Evolutionary conservation across 2,113 vertebrate species (phyloP).

Genomic region (Eonycteris spelaea): DNA sequence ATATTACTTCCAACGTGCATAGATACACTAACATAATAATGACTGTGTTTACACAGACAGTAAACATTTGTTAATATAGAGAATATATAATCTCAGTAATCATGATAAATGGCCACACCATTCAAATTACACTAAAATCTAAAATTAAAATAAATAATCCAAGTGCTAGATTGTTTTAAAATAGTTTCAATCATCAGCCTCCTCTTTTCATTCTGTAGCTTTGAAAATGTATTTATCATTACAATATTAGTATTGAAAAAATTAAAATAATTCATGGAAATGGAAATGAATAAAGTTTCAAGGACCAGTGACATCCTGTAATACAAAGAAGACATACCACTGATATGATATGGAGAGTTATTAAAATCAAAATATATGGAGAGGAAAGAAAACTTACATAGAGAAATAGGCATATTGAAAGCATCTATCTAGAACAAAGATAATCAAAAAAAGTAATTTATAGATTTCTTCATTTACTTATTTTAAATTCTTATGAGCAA

Average conservation of each 20-base stretch:
- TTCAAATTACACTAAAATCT: slow-evolving; percentile 50
- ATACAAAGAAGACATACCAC: slow-evolving; percentile 43
- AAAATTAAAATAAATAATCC: slow-evolving; percentile 47
- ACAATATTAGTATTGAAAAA: slow-evolving; percentile 38
- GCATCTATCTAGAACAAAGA: neutral
- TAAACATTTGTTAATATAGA: slow-evolving; percentile 51
- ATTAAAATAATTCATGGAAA: slow-evolving; percentile 3
- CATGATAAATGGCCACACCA: slow-evolving; percentile 27
- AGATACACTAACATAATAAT: slow-evolving; percentile 59
- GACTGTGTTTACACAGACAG: slow-evolving; percentile 59
- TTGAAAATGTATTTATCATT: slow-evolving; percentile 44
- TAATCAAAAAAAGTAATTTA: neutral
- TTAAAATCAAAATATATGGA: neutral
- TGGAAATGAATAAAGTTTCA: slow-evolving; percentile 33
- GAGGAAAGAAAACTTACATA: slow-evolving; percentile 36
- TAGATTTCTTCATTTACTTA: neutral
- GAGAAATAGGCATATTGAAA: neutral
- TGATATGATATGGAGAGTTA: slow-evolving; percentile 22
- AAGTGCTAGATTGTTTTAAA: slow-evolving; percentile 17
- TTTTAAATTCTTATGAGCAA: neutral
- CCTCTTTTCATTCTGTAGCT: slow-evolving; percentile 11
- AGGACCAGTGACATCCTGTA: neutral
- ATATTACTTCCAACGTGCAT: slow-evolving; percentile 51
- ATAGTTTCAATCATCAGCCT: slow-evolving; percentile 25
- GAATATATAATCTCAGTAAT: slow-evolving; percentile 38